Percentiles rank a stretch among this genome's conserved stretches.
Conservation (phyloP, 1,140 invertebrate genomes). For the Leptopilina clavipes region DNA sequence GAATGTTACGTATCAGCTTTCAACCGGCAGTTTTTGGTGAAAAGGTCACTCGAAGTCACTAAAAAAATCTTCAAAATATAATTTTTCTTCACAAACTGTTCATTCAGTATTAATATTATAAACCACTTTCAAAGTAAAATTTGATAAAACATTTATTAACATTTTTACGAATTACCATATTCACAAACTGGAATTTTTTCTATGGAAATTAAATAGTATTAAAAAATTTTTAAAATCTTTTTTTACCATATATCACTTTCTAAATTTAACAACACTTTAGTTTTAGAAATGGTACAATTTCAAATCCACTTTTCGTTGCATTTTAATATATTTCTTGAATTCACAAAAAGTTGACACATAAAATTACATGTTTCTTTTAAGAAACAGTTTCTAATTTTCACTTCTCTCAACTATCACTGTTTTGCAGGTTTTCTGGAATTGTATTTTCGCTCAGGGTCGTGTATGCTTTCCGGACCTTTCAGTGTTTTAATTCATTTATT, state of each 20-base stretch:
- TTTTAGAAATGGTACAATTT: too few species aligned
- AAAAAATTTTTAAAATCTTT: too few species aligned
- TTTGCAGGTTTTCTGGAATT: background rate
- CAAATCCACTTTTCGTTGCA: background rate
- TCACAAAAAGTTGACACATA: background rate
- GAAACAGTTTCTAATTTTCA: background rate
- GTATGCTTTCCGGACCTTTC: background rate
- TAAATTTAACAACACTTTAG: too few species aligned
- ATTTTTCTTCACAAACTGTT: background rate
- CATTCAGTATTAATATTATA: background rate
- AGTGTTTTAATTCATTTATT: slow-evolving; percentile 26
- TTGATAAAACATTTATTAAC: background rate
- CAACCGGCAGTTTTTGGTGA: background rate
- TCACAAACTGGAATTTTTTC: too few species aligned
- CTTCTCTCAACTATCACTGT: background rate
- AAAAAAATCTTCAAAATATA: background rate
- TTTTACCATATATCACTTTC: too few species aligned
- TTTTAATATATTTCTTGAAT: background rate
- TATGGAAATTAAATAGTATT: too few species aligned
- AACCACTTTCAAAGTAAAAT: background rate
- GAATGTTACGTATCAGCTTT: background rate
- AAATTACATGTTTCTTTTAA: background rate
- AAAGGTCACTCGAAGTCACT: background rate
- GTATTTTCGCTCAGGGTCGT: background rate
- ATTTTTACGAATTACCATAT: too few species aligned